phyloP scores from a whole-genome alignment of 2,113 vertebrate species.

The Azemiops feae region DNA sequence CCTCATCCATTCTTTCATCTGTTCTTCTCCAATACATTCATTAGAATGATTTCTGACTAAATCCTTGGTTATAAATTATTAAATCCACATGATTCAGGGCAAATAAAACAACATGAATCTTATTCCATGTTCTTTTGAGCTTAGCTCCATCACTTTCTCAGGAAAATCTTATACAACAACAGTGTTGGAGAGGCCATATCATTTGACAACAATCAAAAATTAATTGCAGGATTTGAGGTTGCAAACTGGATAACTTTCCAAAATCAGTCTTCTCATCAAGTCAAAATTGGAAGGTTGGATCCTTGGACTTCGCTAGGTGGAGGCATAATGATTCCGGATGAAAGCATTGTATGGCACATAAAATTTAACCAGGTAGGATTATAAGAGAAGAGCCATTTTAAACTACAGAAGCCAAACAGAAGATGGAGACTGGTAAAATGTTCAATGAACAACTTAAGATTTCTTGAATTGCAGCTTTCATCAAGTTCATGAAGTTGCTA shows the following conservation, averaged over 20 bases:
- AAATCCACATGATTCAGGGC: not conserved
- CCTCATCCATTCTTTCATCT: too few relatives aligned
- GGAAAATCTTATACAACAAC: not conserved
- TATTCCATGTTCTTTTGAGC: not conserved
- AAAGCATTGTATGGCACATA: not conserved
- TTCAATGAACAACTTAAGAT: too few relatives aligned
- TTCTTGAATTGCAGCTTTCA: too few relatives aligned
- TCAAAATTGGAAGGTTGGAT: not conserved
- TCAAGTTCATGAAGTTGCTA: too few relatives aligned
- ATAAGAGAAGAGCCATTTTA: too few relatives aligned
- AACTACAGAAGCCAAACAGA: too few relatives aligned
- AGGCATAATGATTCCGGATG: not conserved
- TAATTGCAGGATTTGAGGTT: not conserved
- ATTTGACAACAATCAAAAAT: not conserved
- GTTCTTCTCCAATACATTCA: too few relatives aligned
- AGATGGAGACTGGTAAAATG: too few relatives aligned
- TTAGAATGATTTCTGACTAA: not conserved
- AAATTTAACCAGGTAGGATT: slow-evolving; percentile 1
- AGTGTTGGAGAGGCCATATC: not conserved
- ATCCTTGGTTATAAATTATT: not conserved
- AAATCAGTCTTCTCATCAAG: not conserved
- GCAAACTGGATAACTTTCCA: slow-evolving; percentile 10
- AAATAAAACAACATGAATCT: too few relatives aligned
- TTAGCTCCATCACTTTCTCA: not conserved
- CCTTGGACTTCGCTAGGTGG: not conserved